Evolutionary conservation across 2,113 vertebrate species (phyloP), one percentile per base, ranked within the genome.

Genomic region (Thunnus thynnus): DNA sequence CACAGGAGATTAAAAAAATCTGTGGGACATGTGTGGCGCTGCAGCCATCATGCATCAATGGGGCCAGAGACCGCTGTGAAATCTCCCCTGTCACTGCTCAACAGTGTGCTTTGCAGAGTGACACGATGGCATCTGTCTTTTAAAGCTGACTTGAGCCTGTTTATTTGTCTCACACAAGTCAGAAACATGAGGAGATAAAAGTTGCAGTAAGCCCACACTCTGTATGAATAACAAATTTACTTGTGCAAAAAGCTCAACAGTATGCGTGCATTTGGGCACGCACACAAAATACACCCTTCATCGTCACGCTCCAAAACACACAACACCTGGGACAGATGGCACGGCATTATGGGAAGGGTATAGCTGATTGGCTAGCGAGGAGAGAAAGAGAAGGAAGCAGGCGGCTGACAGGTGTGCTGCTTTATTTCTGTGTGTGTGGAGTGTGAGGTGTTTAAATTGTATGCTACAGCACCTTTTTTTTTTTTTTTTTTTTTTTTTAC

Each of bases 251-350:
- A 61, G n/a, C 32, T 13, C 17, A 54, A 41, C 77, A 67, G 14
- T 7, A 3, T 41, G 41, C 16, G 50, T 46, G 69, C 30, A 58
- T 85, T 78, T 41, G 20, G 70, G n/a, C 18, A 27, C 25, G 50
- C 27, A 32, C 20, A 63, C 65, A 73, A 62, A 67, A 61, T 5
- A 64, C 32, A 71, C 36, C 36, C 47, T 82, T 74, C 47, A 32
- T 3, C 20, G 73, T 81, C 63, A 87, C 55, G 87, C 90, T 82
- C 77, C 61, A 76, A 84, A 72, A 84, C 80, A 84, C 80, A 61
- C 75, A 86, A 83, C 87, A 93, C 89, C 90, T 92, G 88, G 79
- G 61, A 82, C 86, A 91, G 87, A 92, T 88, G 90, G 88, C 60
- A 13, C 9, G 54, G 68, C 73, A 83, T 88, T 76, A 78, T 84